These are phyloP conservation scores for Disparrhopalites patrizii DNA, from an alignment of 2,888 invertebrate genomes.

Conservation along the genomic window DNA sequence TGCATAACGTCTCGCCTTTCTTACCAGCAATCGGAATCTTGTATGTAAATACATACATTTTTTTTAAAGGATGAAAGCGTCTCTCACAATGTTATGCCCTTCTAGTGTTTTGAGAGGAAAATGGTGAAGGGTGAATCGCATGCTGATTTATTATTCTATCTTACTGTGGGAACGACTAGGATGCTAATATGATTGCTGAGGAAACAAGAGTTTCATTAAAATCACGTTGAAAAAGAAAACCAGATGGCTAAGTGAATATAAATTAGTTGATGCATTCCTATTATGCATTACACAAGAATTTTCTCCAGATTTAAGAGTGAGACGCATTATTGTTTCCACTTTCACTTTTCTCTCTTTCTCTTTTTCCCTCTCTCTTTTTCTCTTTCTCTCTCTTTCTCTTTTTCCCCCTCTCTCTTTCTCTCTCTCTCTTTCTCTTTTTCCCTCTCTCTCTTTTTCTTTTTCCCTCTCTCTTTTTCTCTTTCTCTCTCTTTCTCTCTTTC, in stretches of 20 bases:
- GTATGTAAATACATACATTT: too few species aligned
- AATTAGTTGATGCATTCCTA: slow-evolving; percentile 18
- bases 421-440: neutral
- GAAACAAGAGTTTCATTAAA: slow-evolving; percentile 1
- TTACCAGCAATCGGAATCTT: too few species aligned
- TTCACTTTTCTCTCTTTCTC: too few species aligned
- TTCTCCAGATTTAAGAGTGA: too few species aligned
- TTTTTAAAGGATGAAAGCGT: neutral
- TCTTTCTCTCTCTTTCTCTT: neutral
- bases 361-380: too few species aligned
- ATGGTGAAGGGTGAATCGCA: neutral
- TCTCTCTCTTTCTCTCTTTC: too few species aligned
- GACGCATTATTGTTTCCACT: too few species aligned
- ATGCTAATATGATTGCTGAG: neutral
- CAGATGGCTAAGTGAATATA: slow-evolving; percentile 2
- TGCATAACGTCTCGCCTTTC: too few species aligned
- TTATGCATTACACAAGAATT: too few species aligned
- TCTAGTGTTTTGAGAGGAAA: neutral
- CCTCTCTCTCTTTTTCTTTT: neutral
- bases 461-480: slow-evolving; percentile 2
- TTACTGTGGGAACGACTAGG: neutral
- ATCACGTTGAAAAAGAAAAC: neutral
- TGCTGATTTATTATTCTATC: slow-evolving; percentile 6
- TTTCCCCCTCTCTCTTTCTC: neutral
- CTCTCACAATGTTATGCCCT: too few species aligned